Evolutionary conservation across 1,140 invertebrate species (phyloP), one percentile per base, ranked within the genome.

Genomic region (Helicoverpa zea): DNA sequence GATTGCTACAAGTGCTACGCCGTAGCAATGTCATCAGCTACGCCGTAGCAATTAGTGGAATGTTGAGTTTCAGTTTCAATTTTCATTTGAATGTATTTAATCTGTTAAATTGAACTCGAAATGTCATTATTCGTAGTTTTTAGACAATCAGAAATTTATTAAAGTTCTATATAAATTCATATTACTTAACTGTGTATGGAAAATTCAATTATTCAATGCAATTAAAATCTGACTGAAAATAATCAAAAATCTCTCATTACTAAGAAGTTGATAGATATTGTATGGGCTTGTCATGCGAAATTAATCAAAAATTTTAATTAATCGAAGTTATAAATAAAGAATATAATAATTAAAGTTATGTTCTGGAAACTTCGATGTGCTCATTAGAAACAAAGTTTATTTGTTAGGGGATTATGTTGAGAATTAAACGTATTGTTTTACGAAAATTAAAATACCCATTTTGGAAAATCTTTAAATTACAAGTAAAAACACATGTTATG

Each of bases 31-130:
- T 23, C 56, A 29, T 59, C 56, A 29, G 56, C 29, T 29, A 59
- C 56, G 56, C 29, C 56, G 56, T 59, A 59, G 56, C 56, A 59
- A 59, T 59, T 59, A 59, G 35, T 35, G 35, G 35, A 35, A 35
- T 23, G 56, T 59, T 29, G 56, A 9, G 3, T 29, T 59, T 18
- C 56, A 29, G 29, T 59, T 59, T 59, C 56, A 29, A 23, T 59
- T 59, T 58, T 16, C 4, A 16, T 7, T 11, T 56, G n/a, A 18
- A 7, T n/a, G 4, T 16, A 18, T 16, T 58, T 59, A 29, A 23
- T 59, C 52, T n/a, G n/a, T n/a, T 54, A 1, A 54, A 14, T 54
- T 54, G 4, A 54, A 54, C n/a, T 54, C n/a, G 1, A 54, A 54
- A 54, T 14, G 35, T 35, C 35, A 35, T 35, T 35, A 7, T 35